Base-by-base conservation (phyloP, 2,113 vertebrate species). In the Mellivora capensis region DNA sequence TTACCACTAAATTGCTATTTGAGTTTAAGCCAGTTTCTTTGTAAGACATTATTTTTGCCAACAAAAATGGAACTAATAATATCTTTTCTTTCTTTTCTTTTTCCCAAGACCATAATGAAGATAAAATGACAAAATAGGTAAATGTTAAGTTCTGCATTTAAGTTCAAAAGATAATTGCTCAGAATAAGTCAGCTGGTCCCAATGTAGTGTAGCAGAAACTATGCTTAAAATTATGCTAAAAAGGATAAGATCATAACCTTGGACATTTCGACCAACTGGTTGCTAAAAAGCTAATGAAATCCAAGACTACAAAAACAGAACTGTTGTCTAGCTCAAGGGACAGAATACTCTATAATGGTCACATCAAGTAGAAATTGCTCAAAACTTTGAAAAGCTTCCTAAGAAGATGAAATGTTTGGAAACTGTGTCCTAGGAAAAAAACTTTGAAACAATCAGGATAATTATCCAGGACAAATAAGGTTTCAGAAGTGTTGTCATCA, bases 401-500 rank as follows among this genome's bases (percentile, higher is more conserved):
- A 91, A 61, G 44, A 81, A 95, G 20, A n/a, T 71, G 10, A 85
- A 59, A 8, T 81, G 25, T 72, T 85, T 91, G 39, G 39, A 97
- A 93, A 88, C 39, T 44, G 4, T 69, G 20, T 37, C 27, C 42
- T 2, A 82, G 12, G 14, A 57, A 89, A 93, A 12, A 76, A 82
- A 77, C 44, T 95, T 71, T n/a, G 47, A 95, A 85, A 69, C 34
- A 67, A 93, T 61, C 59, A 64, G 59, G 3, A 61, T 90, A 59
- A 95, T 86, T 97, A 61, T 12, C 29, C 8, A 88, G 34, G 34
- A 85, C 61, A 94, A 87, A 31, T 14, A 93, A 77, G n/a, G 15
- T 42, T 87, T 96, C 61, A 91, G 8, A 95, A 93, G 69, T 62
- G 2, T 14, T 97, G 49, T 90, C 80, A 87, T 87, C 72, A 94